Percentiles rank a stretch among this genome's conserved stretches.
These are phyloP conservation scores for Muscicapa comitata DNA, from an alignment of 2,797 vertebrate genomes.

Conservation along the genomic window DNA sequence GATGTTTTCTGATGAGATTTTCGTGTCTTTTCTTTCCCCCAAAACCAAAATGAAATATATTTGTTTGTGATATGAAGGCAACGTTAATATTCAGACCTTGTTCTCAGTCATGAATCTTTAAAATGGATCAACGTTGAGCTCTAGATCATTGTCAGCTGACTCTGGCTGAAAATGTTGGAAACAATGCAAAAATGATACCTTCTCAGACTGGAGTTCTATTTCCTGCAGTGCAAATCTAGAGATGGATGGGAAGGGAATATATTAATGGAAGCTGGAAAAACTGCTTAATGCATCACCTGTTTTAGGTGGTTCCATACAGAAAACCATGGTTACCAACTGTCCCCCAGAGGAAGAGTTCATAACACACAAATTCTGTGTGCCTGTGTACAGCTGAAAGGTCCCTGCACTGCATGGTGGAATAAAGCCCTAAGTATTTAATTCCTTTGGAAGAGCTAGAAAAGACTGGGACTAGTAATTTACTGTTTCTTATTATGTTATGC, in stretches of 20 bases:
- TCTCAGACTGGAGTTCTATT: not conserved
- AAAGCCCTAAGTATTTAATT: not conserved
- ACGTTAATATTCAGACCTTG: not conserved
- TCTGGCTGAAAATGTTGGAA: not conserved
- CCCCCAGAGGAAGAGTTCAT: not conserved
- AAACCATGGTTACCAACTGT: not conserved
- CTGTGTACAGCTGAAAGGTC: not conserved
- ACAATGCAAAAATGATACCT: not conserved
- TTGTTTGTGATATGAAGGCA: not conserved
- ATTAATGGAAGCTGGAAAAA: not conserved
- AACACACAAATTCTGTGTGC: not conserved
- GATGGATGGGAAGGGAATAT: not conserved
- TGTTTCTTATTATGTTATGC: not conserved
- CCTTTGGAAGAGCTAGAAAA: not conserved
- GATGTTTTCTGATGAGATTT: not conserved
- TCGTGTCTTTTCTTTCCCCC: fast-evolving
- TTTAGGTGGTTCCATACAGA: not conserved
- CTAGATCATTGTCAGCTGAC: not conserved
- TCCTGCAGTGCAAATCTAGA: not conserved
- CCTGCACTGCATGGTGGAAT: not conserved
- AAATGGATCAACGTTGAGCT: not conserved
- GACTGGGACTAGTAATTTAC: not conserved
- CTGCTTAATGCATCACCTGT: not conserved
- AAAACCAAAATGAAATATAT: not conserved
- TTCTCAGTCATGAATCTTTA: not conserved